These are phyloP conservation scores for Rhinogobius similis DNA, from an alignment of 2,113 vertebrate genomes.

Conservation along the genomic window DNA sequence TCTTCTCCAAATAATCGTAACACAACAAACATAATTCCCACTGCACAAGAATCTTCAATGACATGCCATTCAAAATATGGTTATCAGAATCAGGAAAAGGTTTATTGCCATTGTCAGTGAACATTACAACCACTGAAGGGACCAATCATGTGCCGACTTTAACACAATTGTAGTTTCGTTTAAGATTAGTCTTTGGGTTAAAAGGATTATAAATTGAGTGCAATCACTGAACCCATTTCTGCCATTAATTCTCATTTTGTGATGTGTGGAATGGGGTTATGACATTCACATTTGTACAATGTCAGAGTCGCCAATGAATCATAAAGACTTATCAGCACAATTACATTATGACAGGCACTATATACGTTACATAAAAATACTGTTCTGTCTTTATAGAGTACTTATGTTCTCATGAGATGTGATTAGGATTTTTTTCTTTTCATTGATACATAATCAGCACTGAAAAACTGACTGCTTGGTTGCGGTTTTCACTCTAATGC, in stretches of 20 bases:
- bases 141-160: constrained; percentile 4
- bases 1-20: no score
- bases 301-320: constrained; percentile 43
- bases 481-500: neutral
- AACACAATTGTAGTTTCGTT: constrained; percentile 30
- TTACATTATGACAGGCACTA: neutral
- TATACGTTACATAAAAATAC: neutral
- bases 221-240: constrained; percentile 33
- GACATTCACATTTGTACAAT: constrained; percentile 60
- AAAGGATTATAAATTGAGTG: constrained; percentile 50
- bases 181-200: constrained; percentile 42
- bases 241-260: constrained; percentile 62
- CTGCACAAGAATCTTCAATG: no score
- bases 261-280: constrained; percentile 42
- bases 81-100: no score
- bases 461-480: neutral
- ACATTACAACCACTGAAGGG: neutral
- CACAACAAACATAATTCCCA: no score
- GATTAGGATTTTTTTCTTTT: no score
- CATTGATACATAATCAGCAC: no score
- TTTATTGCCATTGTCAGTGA: no score
- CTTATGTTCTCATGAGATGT: no score
- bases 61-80: neutral
- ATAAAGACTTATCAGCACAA: constrained; percentile 13
- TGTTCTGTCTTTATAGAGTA: neutral